Base-by-base conservation (phyloP, 2,797 vertebrate genomes). In the Iguana delicatissima region DNA sequence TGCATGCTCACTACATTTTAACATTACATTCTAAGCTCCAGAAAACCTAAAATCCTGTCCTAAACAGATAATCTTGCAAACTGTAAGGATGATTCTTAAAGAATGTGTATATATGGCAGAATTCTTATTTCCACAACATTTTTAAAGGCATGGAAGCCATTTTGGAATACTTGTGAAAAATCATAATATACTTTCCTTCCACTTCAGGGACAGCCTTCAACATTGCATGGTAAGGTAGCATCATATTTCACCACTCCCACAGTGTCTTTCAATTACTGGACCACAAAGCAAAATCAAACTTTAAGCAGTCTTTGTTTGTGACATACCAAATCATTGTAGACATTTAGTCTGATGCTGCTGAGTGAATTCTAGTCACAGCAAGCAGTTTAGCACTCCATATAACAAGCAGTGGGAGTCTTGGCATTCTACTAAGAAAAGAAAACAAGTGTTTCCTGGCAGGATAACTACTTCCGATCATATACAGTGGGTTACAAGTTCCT, bases 321-420 rank as follows among this genome's bases (percentile, higher is more conserved):
- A 72, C 67, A 74, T 50, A 50, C 9, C 29, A 76, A 86, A 59
- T 57, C 29, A 46, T 50, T 29, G 22, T n/a, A 57, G 79, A 50
- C 26, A 10, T 73, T 82, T 89, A 82, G 73, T 52, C 42, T 57
- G 38, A 55, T 46, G 22, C 18, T 74, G 80, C 22, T 57, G 35
- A 32, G 38, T 59, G 35, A 4, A 88, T 82, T 88, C 50, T 52
- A 82, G 52, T 59, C 80, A 82, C 79, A 73, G 64, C 62, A 29
- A 81, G 57, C 62, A 50, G 26, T 79, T 80, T 87, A 80, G n/a
- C 20, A 10, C n/a, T 73, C 50, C 76, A 38, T 67, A 88, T 69
- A 88, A 82, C 26, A 69, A 82, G 52, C 69, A 16, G 50, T 82
- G 52, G 72, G 35, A 59, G 59, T 86, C 85, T 82, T 59, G 46